Evolutionary conservation across 2,113 vertebrate genomes (phyloP).

Genomic region (Chamaea fasciata): DNA sequence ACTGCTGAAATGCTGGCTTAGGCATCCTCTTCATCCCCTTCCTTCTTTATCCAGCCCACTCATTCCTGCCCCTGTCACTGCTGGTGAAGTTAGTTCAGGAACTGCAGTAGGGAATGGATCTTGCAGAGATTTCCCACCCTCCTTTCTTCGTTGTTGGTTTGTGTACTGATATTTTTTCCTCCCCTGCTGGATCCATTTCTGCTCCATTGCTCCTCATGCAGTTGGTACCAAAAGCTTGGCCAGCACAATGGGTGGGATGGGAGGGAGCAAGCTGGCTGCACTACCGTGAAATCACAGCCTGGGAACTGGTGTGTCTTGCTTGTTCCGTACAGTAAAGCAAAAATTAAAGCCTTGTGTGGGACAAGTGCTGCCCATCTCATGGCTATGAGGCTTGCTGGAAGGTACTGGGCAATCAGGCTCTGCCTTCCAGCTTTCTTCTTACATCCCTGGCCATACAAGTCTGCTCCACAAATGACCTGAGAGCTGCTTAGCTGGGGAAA

Average conservation of each 20-base stretch:
- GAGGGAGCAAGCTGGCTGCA: neutral
- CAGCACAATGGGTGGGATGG: neutral
- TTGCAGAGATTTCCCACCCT: neutral
- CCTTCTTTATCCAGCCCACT: neutral
- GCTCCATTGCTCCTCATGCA: neutral
- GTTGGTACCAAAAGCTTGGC: neutral
- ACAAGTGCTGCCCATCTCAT: neutral
- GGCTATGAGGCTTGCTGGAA: neutral
- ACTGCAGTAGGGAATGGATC: neutral
- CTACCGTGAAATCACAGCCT: neutral
- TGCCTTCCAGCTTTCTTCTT: neutral
- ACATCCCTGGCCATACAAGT: neutral
- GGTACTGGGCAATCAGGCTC: neutral
- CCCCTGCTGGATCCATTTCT: neutral
- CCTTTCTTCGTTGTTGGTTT: neutral
- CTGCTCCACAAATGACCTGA: neutral
- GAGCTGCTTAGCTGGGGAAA: neutral
- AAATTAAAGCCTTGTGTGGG: neutral
- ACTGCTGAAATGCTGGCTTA: neutral
- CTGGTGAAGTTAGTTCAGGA: neutral
- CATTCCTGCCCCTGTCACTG: neutral
- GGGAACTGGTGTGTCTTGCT: neutral
- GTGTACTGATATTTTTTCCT: neutral
- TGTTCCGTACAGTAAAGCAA: neutral
- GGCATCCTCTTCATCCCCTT: neutral